Evolutionary conservation across 2,113 vertebrate genomes (phyloP).

Genomic region (Burhinus oedicnemus): DNA sequence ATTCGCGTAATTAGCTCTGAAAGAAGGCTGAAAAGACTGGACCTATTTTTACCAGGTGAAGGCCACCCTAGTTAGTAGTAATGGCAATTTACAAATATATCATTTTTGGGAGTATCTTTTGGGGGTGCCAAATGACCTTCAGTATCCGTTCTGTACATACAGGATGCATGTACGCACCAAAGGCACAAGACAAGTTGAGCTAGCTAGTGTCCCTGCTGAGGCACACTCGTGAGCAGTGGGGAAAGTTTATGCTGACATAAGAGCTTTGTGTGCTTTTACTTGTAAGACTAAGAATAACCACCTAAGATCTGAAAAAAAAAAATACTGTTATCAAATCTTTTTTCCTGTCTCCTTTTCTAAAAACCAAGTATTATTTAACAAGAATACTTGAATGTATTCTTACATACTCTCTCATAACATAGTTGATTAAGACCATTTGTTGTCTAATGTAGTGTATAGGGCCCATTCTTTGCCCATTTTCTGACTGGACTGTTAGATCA

Average conservation of each 20-base stretch:
- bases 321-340: neutral
- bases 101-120: neutral
- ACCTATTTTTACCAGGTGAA: neutral
- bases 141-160: accelerated
- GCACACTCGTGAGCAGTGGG: neutral
- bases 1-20: neutral
- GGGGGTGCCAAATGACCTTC: neutral
- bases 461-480: neutral
- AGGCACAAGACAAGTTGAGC: neutral
- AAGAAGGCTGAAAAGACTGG: neutral
- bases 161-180: neutral
- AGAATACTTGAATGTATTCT: neutral
- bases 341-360: neutral
- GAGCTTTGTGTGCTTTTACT: neutral
- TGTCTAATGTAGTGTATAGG: neutral
- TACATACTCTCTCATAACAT: neutral
- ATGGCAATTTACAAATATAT: neutral
- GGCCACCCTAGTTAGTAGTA: neutral
- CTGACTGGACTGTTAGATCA: neutral
- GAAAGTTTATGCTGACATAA: neutral
- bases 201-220: neutral
- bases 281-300: neutral
- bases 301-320: neutral
- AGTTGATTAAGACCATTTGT: neutral
- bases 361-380: neutral